Base-by-base conservation (phyloP, 1,140 invertebrate species). In the Harlomillsia oculata region DNA sequence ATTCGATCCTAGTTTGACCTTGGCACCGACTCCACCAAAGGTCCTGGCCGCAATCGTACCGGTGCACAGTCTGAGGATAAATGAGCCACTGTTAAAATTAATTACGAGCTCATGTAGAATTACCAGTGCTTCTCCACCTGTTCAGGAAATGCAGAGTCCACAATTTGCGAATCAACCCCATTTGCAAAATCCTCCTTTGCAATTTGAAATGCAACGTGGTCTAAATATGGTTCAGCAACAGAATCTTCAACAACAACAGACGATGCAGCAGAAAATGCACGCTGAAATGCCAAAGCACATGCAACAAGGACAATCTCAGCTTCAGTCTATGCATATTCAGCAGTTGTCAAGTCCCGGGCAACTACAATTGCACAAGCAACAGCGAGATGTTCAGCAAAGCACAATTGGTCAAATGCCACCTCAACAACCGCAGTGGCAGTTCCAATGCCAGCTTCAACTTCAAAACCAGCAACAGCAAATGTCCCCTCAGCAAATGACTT, bases 1-100 rank as follows among this genome's bases (percentile, higher is more conserved):
- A 8, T 65, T 59, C 39, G 39, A 65, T 32, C 63, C 63, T 5
- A 6, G n/a, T 29, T 20, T 59, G 8, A 23, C 53, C n/a, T 40
- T 14, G 8, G 2, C 37, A 5, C 21, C 37, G 6, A n/a, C n/a
- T n/a, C n/a, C n/a, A n/a, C n/a, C n/a, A n/a, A n/a, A n/a, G n/a
- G n/a, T n/a, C n/a, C n/a, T n/a, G n/a, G n/a, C n/a, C n/a, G n/a
- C n/a, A n/a, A n/a, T n/a, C n/a, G n/a, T n/a, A n/a, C 30, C 25
- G 4, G n/a, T 30, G 5, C 30, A 6, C 11, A 11, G 9, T 6
- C 9, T 18, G 20, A 11, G 6, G 20, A 6, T 6, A 41, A 11
- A 9, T 6, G 11, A 41, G 20, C 44, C 44, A 25, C 44, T 9
- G 18, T 25, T 6, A 46, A 8, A 28, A 8, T 11, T 43, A 11